Evolutionary conservation across 2,888 invertebrate species (phyloP).

Genomic region (Chaetoderma sp.): DNA sequence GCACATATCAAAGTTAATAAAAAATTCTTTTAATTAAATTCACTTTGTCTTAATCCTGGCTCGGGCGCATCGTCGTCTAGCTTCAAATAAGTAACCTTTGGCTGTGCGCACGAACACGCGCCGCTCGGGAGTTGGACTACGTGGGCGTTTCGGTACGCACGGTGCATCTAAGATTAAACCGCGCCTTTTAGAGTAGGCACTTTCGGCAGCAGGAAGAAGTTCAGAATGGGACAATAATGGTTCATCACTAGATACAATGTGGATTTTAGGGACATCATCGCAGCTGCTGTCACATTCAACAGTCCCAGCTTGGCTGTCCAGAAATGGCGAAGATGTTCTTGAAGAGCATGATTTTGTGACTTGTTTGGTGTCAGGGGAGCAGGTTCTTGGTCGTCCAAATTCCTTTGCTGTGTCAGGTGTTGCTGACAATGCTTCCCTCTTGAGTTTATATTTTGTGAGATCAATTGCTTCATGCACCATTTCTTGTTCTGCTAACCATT

Average conservation of each 20-base stretch:
- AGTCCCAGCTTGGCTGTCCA: not conserved
- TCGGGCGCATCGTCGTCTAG: conserved; percentile 52
- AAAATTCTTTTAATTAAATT: no score
- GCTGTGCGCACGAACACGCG: conserved; percentile 51
- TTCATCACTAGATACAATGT: conserved; percentile 50
- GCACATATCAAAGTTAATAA: no score
- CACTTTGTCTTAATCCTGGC: conserved; percentile 58
- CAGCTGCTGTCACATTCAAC: not conserved
- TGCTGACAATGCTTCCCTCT: no score
- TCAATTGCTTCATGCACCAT: no score
- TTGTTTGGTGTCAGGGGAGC: no score
- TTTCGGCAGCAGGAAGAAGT: conserved; percentile 54
- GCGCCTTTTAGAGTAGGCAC: conserved; percentile 57
- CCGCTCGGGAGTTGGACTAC: conserved; percentile 58
- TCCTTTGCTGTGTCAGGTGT: no score
- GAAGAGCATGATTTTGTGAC: no score
- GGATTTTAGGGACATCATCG: conserved; percentile 51
- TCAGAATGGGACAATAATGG: conserved; percentile 41
- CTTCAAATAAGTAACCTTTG: conserved; percentile 56
- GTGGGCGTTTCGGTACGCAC: conserved; percentile 49
- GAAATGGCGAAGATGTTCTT: no score
- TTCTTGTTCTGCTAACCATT: no score
- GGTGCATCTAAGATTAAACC: conserved; percentile 66
- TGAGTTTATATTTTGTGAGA: no score
- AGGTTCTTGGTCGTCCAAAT: no score